Conservation (phyloP, 1,140 invertebrate genomes). For the Triops cancriformis region DNA sequence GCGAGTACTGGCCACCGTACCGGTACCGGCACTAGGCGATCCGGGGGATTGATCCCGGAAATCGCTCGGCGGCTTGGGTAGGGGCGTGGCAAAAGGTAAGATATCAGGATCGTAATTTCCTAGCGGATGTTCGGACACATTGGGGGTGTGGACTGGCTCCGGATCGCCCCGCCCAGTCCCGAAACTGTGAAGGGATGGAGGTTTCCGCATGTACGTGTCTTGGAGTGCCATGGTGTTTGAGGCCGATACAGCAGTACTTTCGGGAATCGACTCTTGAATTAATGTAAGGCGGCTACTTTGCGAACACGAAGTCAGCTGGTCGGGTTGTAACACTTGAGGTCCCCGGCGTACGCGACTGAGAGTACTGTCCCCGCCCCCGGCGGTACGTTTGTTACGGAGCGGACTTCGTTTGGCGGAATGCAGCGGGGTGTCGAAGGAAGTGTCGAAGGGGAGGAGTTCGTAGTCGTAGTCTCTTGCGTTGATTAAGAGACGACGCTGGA, state of each 20-base stretch:
- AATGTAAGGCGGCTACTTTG: not conserved
- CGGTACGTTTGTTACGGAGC: not conserved
- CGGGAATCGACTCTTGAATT: not conserved
- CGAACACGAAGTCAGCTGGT: not conserved
- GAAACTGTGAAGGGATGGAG: not conserved
- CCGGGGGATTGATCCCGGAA: not conserved
- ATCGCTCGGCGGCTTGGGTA: not conserved
- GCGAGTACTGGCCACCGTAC: not conserved
- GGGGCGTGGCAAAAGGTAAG: not conserved
- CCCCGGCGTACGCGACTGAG: not conserved
- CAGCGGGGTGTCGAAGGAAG: not conserved
- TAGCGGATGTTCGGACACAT: not conserved
- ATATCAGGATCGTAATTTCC: not conserved
- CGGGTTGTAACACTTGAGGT: not conserved
- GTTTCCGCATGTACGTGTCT: not conserved
- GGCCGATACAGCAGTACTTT: not conserved
- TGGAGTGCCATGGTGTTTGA: not conserved
- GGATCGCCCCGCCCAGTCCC: not conserved
- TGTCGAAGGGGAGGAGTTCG: not conserved
- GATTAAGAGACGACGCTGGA: not conserved
- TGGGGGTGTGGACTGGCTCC: not conserved
- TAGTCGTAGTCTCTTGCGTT: not conserved
- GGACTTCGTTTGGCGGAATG: not conserved
- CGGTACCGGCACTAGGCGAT: not conserved
- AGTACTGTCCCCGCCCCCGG: not conserved